Conservation (phyloP, 2,113 vertebrate genomes). For the Trochalopteron elliotii region DNA sequence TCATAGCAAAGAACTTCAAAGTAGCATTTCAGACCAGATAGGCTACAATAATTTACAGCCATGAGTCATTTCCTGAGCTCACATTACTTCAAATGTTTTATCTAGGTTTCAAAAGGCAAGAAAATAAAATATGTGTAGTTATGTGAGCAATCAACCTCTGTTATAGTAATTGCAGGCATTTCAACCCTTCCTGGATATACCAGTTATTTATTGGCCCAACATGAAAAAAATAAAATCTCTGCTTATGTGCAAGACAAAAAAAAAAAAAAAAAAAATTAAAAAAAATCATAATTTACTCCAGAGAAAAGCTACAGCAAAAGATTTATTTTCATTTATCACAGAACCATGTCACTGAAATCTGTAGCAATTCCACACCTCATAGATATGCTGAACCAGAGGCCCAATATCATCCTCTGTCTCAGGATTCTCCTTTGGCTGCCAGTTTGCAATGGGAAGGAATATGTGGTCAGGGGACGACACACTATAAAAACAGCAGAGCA, state of each 20-base stretch:
- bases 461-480: slow-evolving; percentile 90
- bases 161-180: background rate
- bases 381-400: slow-evolving; percentile 89
- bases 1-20: background rate
- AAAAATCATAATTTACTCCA: background rate
- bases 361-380: slow-evolving; percentile 79
- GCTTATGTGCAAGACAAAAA: background rate
- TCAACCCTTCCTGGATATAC: background rate
- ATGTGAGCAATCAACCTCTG: background rate
- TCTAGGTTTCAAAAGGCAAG: background rate
- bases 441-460: slow-evolving; percentile 92
- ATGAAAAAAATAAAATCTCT: background rate
- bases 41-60: background rate
- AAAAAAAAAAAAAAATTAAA: background rate
- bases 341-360: background rate
- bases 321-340: background rate
- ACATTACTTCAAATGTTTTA: background rate
- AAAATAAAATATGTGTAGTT: background rate
- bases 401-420: slow-evolving; percentile 91
- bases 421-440: slow-evolving; percentile 83
- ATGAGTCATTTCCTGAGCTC: background rate
- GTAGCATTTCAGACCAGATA: background rate
- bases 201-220: background rate
- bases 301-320: background rate
- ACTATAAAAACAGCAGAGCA: slow-evolving; percentile 75